These are phyloP conservation scores for Xenotilapia leptura DNA, from an alignment of 2,113 vertebrate genomes.

Conservation along the genomic window DNA sequence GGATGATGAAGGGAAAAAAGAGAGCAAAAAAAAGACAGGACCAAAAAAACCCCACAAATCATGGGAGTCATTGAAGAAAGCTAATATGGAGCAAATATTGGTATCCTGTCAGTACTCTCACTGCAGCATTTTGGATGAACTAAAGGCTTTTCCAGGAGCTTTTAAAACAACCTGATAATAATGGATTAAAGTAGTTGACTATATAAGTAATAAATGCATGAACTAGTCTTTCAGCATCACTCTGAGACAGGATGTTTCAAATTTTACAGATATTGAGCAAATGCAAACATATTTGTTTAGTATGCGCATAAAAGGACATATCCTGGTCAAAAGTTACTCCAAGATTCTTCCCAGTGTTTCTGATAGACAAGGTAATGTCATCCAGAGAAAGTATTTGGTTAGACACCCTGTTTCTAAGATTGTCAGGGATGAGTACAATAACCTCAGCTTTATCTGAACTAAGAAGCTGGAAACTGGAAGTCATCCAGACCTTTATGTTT, in stretches of 20 bases:
- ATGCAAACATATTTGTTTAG: neutral
- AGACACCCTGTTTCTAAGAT: neutral
- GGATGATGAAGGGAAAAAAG: neutral
- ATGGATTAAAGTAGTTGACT: neutral
- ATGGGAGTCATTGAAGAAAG: neutral
- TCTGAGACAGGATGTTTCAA: neutral
- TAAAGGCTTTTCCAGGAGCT: neutral
- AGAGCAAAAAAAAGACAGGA: neutral
- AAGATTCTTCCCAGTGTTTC: neutral
- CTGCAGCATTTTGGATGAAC: neutral
- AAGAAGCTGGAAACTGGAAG: neutral
- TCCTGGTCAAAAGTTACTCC: neutral
- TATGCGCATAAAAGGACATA: neutral
- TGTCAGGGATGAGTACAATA: neutral
- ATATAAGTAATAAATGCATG: neutral
- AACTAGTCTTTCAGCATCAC: neutral
- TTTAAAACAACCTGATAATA: neutral
- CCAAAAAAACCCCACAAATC: accelerated
- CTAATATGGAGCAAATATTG: neutral
- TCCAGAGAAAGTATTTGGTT: neutral
- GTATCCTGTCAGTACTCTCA: neutral
- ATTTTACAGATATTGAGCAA: neutral
- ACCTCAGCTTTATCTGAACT: neutral
- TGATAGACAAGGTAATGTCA: neutral
- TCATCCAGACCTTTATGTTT: neutral